phyloP scores from a whole-genome alignment of 2,113 vertebrate species.

The Nothocercus nigrocapillus region DNA sequence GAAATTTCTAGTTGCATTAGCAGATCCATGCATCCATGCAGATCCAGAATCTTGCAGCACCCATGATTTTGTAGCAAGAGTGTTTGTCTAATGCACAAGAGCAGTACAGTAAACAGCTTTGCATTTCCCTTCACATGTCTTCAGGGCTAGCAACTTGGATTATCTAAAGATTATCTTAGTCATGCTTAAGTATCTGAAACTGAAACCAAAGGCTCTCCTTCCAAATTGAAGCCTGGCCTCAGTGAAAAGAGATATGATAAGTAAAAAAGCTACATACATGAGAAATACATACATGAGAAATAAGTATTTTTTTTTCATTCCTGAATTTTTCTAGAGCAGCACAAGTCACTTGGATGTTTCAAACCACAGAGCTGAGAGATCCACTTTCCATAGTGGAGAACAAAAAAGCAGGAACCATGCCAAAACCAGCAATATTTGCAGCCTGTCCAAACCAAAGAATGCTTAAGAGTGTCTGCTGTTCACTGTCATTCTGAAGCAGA shows the following conservation, averaged over 20 bases:
- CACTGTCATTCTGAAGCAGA: neutral
- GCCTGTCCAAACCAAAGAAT: neutral
- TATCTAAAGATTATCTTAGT: neutral
- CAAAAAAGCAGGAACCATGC: neutral
- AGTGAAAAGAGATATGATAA: neutral
- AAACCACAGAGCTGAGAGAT: accelerated
- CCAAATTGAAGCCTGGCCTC: neutral
- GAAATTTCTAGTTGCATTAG: neutral
- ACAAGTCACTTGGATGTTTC: neutral
- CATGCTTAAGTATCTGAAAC: neutral
- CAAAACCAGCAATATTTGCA: neutral
- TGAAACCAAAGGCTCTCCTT: neutral
- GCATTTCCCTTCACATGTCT: neutral
- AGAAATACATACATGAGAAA: neutral
- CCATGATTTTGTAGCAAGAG: neutral
- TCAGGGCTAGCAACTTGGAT: neutral
- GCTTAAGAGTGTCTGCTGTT: neutral
- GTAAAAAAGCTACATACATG: neutral
- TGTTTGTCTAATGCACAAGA: neutral
- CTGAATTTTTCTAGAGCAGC: neutral
- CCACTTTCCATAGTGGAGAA: neutral
- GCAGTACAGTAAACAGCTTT: neutral
- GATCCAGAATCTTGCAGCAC: neutral
- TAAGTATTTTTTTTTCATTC: neutral
- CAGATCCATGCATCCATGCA: neutral